Base-by-base conservation (phyloP, 2,888 invertebrate species). In the Drosophila ezoana region DNA sequence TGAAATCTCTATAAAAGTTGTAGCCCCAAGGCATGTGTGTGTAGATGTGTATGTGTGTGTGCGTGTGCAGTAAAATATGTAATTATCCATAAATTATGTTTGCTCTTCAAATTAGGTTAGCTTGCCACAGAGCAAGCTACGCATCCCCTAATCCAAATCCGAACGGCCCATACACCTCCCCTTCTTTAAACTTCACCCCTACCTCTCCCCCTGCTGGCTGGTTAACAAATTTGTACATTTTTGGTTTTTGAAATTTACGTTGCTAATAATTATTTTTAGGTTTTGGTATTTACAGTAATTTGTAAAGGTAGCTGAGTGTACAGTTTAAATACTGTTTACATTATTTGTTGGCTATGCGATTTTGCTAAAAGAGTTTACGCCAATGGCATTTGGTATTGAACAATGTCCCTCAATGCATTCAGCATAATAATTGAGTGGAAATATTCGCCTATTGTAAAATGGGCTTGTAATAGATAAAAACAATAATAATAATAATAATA, bases 61-160 rank as follows among this genome's bases (percentile, higher is more conserved):
- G 45, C 60, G 49, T 18, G 44, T 18, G 18, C 33, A 41, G 60
- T 60, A 59, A 79, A 75, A 79, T 77, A 72, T 88, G 70, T 71
- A 86, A 88, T 77, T 86, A 88, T 68, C 56, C 69, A 68, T 74
- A 68, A 76, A 86, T 76, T 82, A 76, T 69, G 67, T 62, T 61
- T 71, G 57, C 74, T 60, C 44, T 69, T 71, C 47, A 68, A 69
- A 77, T 63, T 63, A 71, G 62, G 61, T 71, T 66, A 62, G 53
- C 65, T 54, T 44, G 16, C 41, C 53, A 43, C 16, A 49, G 14
- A 41, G 6, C 33, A 41, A 37, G 49, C 49, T 23, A 14, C 3
- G 20, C n/a, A 8, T 6, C 14, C 1, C 28, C 33, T 40, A n/a
- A 4, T 10, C 4, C 28, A 28, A 28, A 28, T 28, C 28, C 28